A percentile compares a stretch with the other conserved stretches of the same genome.
Conservation (phyloP, 2,113 vertebrate species). For the Odocoileus hemionus region DNA sequence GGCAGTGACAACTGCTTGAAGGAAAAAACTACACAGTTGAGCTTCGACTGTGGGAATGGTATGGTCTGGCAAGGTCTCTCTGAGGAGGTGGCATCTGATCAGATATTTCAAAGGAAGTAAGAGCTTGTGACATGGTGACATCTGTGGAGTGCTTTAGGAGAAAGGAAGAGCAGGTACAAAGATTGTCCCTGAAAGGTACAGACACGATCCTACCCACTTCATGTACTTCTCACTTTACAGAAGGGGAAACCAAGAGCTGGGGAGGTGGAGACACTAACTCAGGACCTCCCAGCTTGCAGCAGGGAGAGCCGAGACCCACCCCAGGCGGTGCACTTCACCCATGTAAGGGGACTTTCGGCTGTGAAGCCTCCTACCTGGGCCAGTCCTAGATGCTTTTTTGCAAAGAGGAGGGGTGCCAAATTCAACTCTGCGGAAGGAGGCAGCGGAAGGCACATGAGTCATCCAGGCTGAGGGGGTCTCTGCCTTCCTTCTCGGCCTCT, state of each 20-base stretch:
- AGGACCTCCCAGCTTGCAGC: neutral
- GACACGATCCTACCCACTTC: fast-evolving
- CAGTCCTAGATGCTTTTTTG: neutral
- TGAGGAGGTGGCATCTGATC: neutral
- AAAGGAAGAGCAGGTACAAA: neutral
- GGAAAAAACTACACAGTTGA: neutral
- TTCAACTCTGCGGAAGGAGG: neutral
- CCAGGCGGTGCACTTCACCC: neutral
- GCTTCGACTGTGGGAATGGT: neutral
- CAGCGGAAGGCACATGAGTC: neutral
- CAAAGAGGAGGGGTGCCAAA: fast-evolving
- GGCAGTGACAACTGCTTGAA: neutral
- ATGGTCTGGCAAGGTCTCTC: neutral
- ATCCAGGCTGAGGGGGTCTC: neutral
- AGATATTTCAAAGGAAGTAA: neutral
- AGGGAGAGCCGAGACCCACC: neutral
- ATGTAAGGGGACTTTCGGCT: neutral
- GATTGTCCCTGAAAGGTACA: neutral
- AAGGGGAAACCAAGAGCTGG: neutral
- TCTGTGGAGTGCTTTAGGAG: neutral
- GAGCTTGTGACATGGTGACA: no score
- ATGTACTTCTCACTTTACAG: neutral
- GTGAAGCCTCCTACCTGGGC: neutral
- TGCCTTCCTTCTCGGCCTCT: neutral
- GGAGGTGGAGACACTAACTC: neutral